A percentile compares a stretch with the other conserved stretches of the same genome.
Conservation (phyloP, 2,113 vertebrate genomes). For the Notechis scutatus region DNA sequence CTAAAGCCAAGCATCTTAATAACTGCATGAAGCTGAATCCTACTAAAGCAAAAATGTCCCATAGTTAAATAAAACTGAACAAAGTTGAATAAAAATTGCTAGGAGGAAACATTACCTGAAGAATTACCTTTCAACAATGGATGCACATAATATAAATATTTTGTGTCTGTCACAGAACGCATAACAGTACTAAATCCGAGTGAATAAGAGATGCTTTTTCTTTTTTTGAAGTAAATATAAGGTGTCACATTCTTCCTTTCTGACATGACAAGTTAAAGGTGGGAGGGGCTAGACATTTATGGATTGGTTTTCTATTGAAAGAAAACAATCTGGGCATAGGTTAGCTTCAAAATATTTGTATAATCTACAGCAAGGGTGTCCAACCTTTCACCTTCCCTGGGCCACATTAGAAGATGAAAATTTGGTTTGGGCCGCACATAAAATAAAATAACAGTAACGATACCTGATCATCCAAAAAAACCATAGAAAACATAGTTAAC, state of each 20-base stretch:
- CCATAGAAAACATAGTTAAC: too few species aligned
- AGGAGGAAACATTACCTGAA: neutral
- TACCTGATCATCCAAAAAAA: too few species aligned
- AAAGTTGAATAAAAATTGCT: neutral
- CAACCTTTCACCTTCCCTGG: too few species aligned
- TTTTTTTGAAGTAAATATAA: neutral
- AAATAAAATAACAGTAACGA: too few species aligned
- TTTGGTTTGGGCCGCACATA: too few species aligned
- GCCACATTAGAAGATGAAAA: too few species aligned
- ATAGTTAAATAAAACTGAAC: neutral
- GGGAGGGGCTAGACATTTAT: neutral
- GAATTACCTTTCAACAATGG: neutral
- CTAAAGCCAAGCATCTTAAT: neutral
- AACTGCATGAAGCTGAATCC: neutral
- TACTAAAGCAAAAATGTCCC: neutral
- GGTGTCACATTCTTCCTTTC: neutral
- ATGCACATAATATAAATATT: neutral
- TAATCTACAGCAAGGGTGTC: too few species aligned
- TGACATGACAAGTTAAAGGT: neutral
- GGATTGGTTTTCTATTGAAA: neutral
- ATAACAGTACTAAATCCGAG: neutral
- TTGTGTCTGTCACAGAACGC: neutral
- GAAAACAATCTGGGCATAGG: neutral
- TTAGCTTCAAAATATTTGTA: neutral
- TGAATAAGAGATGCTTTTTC: neutral